Evolutionary conservation across 2,113 vertebrate genomes (phyloP), one percentile per base, ranked within the genome.

Genomic region (Strigops habroptila): DNA sequence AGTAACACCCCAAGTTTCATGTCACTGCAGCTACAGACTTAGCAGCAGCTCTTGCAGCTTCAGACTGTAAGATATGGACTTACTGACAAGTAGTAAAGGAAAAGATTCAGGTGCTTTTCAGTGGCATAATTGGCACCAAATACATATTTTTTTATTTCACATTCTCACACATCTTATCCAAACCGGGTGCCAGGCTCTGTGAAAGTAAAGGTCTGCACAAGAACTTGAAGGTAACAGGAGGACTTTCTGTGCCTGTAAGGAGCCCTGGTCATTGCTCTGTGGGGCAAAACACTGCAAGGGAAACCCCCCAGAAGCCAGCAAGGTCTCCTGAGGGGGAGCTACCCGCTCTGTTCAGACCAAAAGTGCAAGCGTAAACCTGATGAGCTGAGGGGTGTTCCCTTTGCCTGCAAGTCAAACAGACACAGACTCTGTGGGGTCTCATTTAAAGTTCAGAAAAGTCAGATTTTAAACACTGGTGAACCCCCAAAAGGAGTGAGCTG

Each of bases 41-140:
- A 95, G 69, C 44, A 91, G 52, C 73, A 88, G 65, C 52, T 69
- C 37, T 71, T 88, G 77, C 69, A 87, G 23, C 75, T 82, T 90
- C 49, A 85, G 41, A 70, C 51, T 0, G 0, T n/a, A 41, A 59
- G 78, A 52, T 49, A 21, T 3, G 12, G 74, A 57, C 52, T 87
- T 59, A 59, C 41, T 79, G 78, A 62, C 37, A 68, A 14, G n/a
- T 31, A 27, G 27, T 18, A 39, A 84, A 84, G 51, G 33, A 63
- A 68, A 49, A n/a, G 63, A 63, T 82, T 83, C 63, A 59, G 18
- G 46, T 91, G 63, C 41, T 80, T 82, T 74, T 76, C 49, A 51
- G 37, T 39, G 74, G 24, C 41, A 22, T 51, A 60, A 2, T 79
- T 80, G 74, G 44, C 77, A 71, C 27, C 52, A 85, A 85, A 76